Evolutionary conservation across 2,797 vertebrate genomes (phyloP).

Genomic region (Danionella dracula): DNA sequence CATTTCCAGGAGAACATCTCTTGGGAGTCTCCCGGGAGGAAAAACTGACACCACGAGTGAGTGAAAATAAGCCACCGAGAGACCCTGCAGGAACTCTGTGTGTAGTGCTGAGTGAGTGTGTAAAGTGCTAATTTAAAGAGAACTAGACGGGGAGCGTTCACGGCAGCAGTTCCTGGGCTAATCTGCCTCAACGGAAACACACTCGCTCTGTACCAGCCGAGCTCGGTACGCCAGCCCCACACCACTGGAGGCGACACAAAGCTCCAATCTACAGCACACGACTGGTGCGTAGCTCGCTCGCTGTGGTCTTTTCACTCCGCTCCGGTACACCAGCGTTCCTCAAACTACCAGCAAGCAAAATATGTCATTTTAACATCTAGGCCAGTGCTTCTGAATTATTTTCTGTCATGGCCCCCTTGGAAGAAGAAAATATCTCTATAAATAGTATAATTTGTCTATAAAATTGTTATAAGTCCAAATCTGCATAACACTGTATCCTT

Average conservation of each 20-base stretch:
- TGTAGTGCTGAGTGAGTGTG: constrained; percentile 65
- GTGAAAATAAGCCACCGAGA: constrained; percentile 31
- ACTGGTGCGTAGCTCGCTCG: too few relatives aligned
- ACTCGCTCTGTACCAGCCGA: constrained; percentile 66
- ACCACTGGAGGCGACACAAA: constrained; percentile 76
- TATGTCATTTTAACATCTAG: too few relatives aligned
- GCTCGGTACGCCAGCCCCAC: constrained; percentile 69
- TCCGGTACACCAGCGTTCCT: too few relatives aligned
- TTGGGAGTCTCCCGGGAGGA: constrained; percentile 47
- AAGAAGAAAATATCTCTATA: too few relatives aligned
- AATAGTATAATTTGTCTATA: too few relatives aligned
- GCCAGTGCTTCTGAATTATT: too few relatives aligned
- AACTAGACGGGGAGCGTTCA: constrained; percentile 75
- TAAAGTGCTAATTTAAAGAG: constrained; percentile 74
- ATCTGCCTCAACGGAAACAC: constrained; percentile 70
- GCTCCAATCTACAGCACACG: constrained; percentile 38
- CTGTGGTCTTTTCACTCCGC: too few relatives aligned
- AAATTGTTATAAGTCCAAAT: too few relatives aligned
- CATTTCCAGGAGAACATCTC: too few relatives aligned
- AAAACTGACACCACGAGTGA: constrained; percentile 35
- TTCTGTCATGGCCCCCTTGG: too few relatives aligned
- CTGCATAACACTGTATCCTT: too few relatives aligned
- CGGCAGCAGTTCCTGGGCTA: constrained; percentile 71
- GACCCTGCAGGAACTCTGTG: constrained; percentile 44
- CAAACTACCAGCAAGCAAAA: too few relatives aligned